These are phyloP conservation scores for Florisuga fusca DNA, from an alignment of 2,797 vertebrate species.

Conservation along the genomic window DNA sequence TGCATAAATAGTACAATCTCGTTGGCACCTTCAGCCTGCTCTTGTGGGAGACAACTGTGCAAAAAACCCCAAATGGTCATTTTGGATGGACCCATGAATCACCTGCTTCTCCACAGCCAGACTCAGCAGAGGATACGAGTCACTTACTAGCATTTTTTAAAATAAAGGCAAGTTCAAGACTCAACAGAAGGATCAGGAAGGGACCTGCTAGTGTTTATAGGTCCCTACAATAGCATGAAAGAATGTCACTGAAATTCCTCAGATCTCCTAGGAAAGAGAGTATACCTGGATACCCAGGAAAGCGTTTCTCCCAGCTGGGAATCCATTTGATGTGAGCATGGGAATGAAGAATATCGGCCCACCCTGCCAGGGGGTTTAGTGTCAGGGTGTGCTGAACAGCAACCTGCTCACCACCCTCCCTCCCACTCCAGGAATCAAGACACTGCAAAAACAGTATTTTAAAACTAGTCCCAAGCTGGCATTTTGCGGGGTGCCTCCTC, in stretches of 20 bases:
- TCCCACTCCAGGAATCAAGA: neutral
- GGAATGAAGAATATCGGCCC: neutral
- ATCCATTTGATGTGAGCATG: neutral
- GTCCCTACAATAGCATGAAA: neutral
- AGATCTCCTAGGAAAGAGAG: neutral
- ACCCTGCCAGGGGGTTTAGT: neutral
- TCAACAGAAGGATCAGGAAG: neutral
- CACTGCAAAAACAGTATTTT: neutral
- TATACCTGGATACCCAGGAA: neutral
- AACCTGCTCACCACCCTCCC: neutral
- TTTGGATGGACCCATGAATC: neutral
- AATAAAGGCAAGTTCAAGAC: neutral
- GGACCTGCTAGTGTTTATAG: neutral
- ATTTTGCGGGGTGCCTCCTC: neutral
- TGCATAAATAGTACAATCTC: rapidly evolving
- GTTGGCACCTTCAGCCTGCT: neutral
- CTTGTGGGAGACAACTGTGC: neutral
- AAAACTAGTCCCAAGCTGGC: neutral
- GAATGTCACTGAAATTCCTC: neutral
- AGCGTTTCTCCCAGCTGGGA: neutral
- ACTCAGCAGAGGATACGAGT: neutral
- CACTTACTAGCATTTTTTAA: neutral
- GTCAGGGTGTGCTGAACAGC: neutral
- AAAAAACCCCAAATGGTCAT: neutral
- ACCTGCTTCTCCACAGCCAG: neutral